A percentile compares a stretch with the other conserved stretches of the same genome.
Evolutionary conservation across 2,797 vertebrate species (phyloP).

Genomic region (Monodelphis domestica): DNA sequence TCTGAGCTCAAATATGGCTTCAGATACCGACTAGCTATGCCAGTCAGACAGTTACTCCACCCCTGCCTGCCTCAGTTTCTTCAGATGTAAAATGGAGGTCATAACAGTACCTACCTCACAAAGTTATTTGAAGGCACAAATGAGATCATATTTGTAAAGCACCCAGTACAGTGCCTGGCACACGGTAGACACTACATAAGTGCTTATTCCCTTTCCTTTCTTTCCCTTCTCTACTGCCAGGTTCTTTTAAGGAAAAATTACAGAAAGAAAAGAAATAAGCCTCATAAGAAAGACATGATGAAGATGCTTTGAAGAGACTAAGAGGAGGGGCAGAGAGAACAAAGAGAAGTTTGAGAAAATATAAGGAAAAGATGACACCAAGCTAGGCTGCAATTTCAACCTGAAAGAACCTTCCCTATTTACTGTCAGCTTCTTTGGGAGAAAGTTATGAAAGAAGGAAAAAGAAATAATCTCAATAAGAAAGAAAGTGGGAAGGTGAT

Average conservation of each 20-base stretch:
- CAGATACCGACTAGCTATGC: background rate
- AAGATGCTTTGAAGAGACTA: background rate
- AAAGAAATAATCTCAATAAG: background rate
- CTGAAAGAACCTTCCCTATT: too few relatives aligned
- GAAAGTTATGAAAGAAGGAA: background rate
- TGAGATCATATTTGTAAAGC: background rate
- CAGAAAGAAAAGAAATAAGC: background rate
- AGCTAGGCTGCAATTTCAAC: background rate
- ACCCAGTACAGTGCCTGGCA: background rate
- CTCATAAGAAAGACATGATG: background rate
- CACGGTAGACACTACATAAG: too few relatives aligned
- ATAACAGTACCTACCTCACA: background rate
- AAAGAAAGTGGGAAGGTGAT: background rate
- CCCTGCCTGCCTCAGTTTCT: background rate
- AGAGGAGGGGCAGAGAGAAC: too few relatives aligned
- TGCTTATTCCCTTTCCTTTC: background rate
- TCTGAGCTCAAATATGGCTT: background rate
- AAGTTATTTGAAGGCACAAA: background rate
- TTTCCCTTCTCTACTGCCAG: background rate
- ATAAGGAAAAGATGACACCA: background rate
- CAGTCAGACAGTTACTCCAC: background rate
- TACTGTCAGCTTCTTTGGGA: background rate
- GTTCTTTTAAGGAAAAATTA: background rate
- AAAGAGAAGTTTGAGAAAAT: background rate
- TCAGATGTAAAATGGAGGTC: background rate